Evolutionary conservation across 2,797 vertebrate species (phyloP), one percentile per base, ranked within the genome.

Genomic region (Buceros bicornis): DNA sequence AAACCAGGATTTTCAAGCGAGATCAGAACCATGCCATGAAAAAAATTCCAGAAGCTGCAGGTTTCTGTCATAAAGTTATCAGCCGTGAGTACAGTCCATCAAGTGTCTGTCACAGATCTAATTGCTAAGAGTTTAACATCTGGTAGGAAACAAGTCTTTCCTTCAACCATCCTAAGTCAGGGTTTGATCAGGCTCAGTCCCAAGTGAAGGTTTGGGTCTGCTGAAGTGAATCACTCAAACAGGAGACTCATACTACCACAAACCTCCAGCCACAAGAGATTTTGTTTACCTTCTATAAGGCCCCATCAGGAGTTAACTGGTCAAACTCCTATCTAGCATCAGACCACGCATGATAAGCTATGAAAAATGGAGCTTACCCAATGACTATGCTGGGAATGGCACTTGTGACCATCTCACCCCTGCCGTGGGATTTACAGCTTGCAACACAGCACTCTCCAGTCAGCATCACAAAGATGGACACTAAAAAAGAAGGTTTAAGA

Each of bases 381-480:
- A 5, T 20, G 4, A 9, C 13, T 43, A 4, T 11, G 0, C 7
- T 53, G 6, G 40, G 14, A 16, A 48, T 13, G 19, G 6, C 2
- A 9, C 17, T 33, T 2, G 1, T 3, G 11, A 50, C 2, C 42
- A 2, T 16, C 18, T 22, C 26, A 42, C 1, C 8, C 8, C 5
- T 10, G 0, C 2, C 28, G 10, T 33, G 20, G 11, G 8, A 66
- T 60, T 35, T 66, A 16, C 0, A 2, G 6, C 25, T 77, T 48
- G 17, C 17, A 70, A 43, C 8, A 57, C 21, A 67, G 7, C 11
- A 17, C 7, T 69, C 14, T 24, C 26, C 26, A 42, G 19, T 21
- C n/a, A 54, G 22, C 13, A 31, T 28, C 31, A 40, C 15, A 65
- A 85, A 85, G 29, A 37, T 5, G 11, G 29, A 17, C 19, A 20